Base-by-base conservation (phyloP, 1,140 invertebrate species). In the Caenorhabditis latens region DNA sequence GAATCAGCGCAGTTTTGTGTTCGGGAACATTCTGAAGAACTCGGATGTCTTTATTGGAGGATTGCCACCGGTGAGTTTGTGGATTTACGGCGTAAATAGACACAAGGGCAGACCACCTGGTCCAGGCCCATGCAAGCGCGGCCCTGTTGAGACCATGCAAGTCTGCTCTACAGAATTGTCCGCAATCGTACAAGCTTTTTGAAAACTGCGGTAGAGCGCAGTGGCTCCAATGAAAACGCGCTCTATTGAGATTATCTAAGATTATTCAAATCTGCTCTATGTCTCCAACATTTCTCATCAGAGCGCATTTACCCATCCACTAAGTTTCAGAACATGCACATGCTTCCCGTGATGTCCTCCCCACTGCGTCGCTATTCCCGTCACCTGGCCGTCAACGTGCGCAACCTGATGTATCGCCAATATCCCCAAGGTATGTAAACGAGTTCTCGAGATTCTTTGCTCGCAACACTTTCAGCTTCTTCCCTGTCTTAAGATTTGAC, bases 41-140 rank as follows among this genome's bases (percentile, higher is more conserved):
- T 97, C 96, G 7, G 96, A 96, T 93, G 96, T 97, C 42, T 98
- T 96, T 93, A 94, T 98, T 67, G 97, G 97, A 9, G 97, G 96
- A 11, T 95, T 98, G 94, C 97, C 97, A 95, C 85, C 96, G 95
- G 95, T 97, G 96, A 92, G 96, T 32, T 32, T 32, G 32, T 32
- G 2, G 32, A 32, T 32, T 32, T 32, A 32, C 32, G 1, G 32
- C 32, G 32, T 32, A 32, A 32, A 32, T 32, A 0, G 32, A 32
- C 32, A 32, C n/a, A n/a, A n/a, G n/a, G n/a, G 32, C 32, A 32
- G 32, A 32, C 32, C 32, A 32, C n/a, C n/a, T n/a, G n/a, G n/a
- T n/a, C n/a, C n/a, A n/a, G 32, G 32, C 2, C 2, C 32, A 32
- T 32, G 32, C 32, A 32, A 32, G 2, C 32, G 32, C 2, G 32